phyloP scores from a whole-genome alignment of 30 jellyfish, hydroid and myxozoan genomes.

The Mastigias papua region DNA sequence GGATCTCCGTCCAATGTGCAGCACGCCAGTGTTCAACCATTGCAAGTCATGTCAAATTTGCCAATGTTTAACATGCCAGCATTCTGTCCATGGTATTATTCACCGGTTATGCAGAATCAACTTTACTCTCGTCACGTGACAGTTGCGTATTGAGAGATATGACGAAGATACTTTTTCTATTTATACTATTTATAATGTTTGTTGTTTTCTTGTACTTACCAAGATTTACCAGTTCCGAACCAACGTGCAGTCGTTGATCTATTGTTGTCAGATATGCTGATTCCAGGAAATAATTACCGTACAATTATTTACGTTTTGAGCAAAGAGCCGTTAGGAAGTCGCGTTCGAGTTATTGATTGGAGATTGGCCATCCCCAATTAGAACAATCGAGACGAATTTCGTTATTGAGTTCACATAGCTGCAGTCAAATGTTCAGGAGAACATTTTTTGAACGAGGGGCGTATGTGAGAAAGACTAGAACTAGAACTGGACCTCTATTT shows the following conservation, averaged over 20 bases:
- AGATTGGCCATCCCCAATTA: constrained; percentile 33
- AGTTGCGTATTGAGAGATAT: constrained; percentile 9
- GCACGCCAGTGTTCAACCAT: constrained; percentile 32
- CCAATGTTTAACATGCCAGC: constrained; percentile 30
- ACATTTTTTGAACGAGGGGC: constrained; percentile 39
- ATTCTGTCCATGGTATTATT: constrained; percentile 5
- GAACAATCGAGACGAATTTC: constrained; percentile 8
- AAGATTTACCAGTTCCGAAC: constrained; percentile 16
- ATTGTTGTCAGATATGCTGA: constrained; percentile 27
- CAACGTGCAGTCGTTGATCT: constrained; percentile 29
- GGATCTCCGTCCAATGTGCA: constrained; percentile 25
- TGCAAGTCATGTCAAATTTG: constrained; percentile 10
- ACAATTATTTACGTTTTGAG: background rate
- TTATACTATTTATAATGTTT: background rate
- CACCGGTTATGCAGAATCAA: constrained; percentile 11
- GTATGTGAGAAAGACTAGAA: background rate
- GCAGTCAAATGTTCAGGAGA: constrained; percentile 41
- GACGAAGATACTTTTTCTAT: background rate
- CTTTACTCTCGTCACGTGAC: constrained; percentile 17
- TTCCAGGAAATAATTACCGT: constrained; percentile 2
- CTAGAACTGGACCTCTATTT: background rate
- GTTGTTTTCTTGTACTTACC: background rate
- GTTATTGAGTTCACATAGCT: constrained; percentile 26
- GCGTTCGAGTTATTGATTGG: constrained; percentile 15
- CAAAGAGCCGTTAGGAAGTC: constrained; percentile 9